Base-by-base conservation (phyloP, 2,113 vertebrate genomes). In the Prinia subflava region DNA sequence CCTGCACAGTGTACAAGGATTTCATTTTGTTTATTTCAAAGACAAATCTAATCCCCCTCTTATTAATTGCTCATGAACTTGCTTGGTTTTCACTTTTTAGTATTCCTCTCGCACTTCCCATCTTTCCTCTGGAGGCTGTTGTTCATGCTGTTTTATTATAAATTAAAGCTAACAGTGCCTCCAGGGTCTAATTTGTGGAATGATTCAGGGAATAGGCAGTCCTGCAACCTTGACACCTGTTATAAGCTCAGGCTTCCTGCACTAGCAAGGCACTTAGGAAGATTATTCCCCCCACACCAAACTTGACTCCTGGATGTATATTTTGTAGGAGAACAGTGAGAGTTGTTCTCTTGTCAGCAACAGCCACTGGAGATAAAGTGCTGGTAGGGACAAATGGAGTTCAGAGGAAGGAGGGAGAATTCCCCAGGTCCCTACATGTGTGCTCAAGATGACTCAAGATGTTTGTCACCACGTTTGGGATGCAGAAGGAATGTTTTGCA, bases 91-190 rank as follows among this genome's bases (percentile, higher is more conserved):
- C 9, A 15, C 35, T 49, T 83, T 25, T 80, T 65, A 46, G 27
- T 70, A 67, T 89, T 97, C 62, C 7, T 77, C 33, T 80, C 71
- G 42, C 50, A 15, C 35, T 52, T 88, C 35, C 33, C 28, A 3
- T 71, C 57, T 83, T 91, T 60, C 46, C 68, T 77, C 79, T 10
- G 3, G 59, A 67, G 71, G 46, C 83, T 86, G 74, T 68, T 90
- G 80, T 89, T 92, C 70, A 12, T 44, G 52, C 49, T 91, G n/a
- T 73, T 94, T 35, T 65, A 33, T 92, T 80, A 55, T 65, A 92
- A 91, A 86, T 92, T 62, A 69, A 87, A 79, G 74, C n/a, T 68
- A 82, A 73, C 67, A n/a, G 44, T 82, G 67, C 65, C 74, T 56
- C 23, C 9, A 60, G 78, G 65, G 71, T 83, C 85, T 79, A 15